These are phyloP conservation scores for Sinelater perroti DNA, from an alignment of 2,888 invertebrate genomes.

Conservation along the genomic window DNA sequence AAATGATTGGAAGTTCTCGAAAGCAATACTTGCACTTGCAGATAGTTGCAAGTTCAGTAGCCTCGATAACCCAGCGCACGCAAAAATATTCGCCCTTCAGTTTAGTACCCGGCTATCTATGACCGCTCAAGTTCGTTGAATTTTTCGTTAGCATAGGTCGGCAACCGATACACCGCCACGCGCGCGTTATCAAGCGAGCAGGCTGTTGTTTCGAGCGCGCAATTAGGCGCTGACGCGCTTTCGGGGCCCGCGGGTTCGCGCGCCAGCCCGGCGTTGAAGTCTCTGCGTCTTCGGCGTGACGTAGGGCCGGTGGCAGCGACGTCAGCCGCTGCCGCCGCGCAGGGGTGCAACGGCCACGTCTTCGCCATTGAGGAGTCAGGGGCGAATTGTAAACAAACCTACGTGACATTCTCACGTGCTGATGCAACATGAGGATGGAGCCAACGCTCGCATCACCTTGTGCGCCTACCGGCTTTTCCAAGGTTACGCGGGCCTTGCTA, in stretches of 20 bases:
- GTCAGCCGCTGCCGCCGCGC: background rate
- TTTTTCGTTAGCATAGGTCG: conserved; percentile 8
- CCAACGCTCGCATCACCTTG: conserved; percentile 30
- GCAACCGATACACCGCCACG: conserved; percentile 4
- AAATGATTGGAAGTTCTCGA: too few relatives aligned
- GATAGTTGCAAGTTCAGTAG: background rate
- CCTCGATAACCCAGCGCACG: background rate
- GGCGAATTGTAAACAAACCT: conserved; percentile 29
- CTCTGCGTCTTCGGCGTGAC: background rate
- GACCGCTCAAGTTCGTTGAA: background rate
- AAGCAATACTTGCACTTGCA: too few relatives aligned
- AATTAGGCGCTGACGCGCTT: too few relatives aligned
- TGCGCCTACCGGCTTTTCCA: background rate
- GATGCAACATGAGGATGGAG: conserved; percentile 21
- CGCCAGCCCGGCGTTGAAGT: background rate
- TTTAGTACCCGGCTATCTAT: background rate
- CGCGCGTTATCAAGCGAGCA: too few relatives aligned
- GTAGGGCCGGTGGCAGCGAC: background rate
- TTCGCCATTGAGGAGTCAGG: conserved; percentile 6
- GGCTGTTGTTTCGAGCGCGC: too few relatives aligned
- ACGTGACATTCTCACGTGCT: conserved; percentile 34
- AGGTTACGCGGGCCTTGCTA: conserved; percentile 6
- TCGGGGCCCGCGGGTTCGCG: too few relatives aligned
- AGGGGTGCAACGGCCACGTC: conserved; percentile 8
- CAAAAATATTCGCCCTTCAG: conserved; percentile 6